phyloP scores from a whole-genome alignment of 1,140 invertebrate species.

The Lepidurus apus region DNA sequence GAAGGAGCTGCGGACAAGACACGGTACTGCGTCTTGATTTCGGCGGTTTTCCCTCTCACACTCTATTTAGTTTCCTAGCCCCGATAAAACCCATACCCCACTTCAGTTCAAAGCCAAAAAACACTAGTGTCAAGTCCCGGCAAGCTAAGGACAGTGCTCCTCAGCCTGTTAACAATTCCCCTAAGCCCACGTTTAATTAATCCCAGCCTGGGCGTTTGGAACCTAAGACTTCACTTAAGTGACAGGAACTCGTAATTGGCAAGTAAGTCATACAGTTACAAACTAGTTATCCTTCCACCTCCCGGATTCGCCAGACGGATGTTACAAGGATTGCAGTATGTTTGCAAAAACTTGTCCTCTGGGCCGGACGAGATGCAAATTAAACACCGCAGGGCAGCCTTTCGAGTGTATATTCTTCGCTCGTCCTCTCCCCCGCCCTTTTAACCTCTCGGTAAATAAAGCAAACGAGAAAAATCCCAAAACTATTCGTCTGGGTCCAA shows the following conservation, averaged over 20 bases:
- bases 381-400: not conserved
- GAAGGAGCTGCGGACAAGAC: not conserved
- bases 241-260: constrained; percentile 17
- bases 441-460: not conserved
- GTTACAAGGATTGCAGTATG: not conserved
- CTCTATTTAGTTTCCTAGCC: not conserved
- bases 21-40: not conserved
- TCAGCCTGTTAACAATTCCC: too few relatives aligned
- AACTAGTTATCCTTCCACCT: not conserved
- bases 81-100: too few relatives aligned
- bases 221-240: not conserved
- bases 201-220: too few relatives aligned
- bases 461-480: not conserved
- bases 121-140: too few relatives aligned
- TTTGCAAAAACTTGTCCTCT: not conserved
- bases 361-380: not conserved
- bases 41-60: not conserved
- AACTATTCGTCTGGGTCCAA: too few relatives aligned
- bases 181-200: too few relatives aligned
- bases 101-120: too few relatives aligned
- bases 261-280: not conserved
- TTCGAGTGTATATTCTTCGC: not conserved
- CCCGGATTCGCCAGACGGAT: not conserved
- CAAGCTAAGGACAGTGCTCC: too few relatives aligned
- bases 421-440: not conserved